Percentiles rank a stretch among this genome's conserved stretches.
Evolutionary conservation across 2,113 vertebrate species (phyloP).

Genomic region (Saccopteryx leptura): DNA sequence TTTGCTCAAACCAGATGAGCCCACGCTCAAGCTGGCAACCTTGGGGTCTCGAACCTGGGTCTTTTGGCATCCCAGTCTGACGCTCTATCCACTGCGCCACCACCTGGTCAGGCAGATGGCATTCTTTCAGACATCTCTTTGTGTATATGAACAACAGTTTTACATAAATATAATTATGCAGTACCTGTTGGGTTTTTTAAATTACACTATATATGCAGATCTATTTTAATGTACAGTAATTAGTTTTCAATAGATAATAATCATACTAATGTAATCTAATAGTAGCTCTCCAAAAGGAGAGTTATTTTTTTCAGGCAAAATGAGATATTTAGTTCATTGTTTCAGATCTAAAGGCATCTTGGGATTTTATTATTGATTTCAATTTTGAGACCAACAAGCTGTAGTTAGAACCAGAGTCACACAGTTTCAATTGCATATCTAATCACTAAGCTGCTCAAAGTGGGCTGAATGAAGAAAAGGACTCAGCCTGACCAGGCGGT

Average conservation of each 20-base stretch:
- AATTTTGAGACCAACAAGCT: slow-evolving; percentile 26
- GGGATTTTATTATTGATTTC: slow-evolving; percentile 47
- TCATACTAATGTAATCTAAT: slow-evolving; percentile 8
- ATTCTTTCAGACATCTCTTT: slow-evolving; percentile 23
- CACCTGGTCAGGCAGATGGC: background rate
- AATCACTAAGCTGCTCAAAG: background rate
- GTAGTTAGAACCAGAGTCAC: background rate
- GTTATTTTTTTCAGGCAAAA: slow-evolving; percentile 5
- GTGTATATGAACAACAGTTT: background rate
- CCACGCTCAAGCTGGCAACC: too few species aligned
- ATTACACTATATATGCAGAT: background rate
- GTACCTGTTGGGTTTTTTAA: slow-evolving; percentile 13
- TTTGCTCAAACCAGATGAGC: too few species aligned
- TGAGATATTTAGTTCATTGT: slow-evolving; percentile 44
- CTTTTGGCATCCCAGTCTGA: too few species aligned
- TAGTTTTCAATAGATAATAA: slow-evolving; percentile 47
- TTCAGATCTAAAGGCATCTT: background rate
- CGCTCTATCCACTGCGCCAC: too few species aligned
- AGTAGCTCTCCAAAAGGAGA: slow-evolving; percentile 17
- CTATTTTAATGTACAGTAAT: slow-evolving; percentile 39
- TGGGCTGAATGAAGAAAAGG: background rate
- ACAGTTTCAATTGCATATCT: background rate
- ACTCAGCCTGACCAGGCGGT: too few species aligned
- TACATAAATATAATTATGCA: background rate
- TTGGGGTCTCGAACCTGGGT: too few species aligned